Evolutionary conservation across 2,797 vertebrate genomes (phyloP).

Genomic region (Lagorchestes hirsutus): DNA sequence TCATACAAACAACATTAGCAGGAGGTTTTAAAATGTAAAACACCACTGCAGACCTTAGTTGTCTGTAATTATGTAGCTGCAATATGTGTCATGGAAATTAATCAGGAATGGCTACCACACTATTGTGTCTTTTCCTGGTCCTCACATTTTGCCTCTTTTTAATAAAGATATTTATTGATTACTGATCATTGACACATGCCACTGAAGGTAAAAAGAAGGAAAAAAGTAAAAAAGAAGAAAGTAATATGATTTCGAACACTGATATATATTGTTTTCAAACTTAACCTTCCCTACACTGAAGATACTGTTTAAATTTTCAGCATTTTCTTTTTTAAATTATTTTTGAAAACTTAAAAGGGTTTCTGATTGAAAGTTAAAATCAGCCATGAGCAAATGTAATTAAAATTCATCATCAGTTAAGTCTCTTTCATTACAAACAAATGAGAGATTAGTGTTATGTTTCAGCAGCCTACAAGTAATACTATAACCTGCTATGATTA

Average conservation of each 20-base stretch:
- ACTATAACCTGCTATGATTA: neutral
- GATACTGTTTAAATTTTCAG: slow-evolving; percentile 3
- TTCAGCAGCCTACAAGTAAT: neutral
- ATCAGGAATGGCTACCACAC: slow-evolving; percentile 17
- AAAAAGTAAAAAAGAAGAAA: slow-evolving; percentile 11
- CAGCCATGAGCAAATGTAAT: neutral
- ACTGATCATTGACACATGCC: slow-evolving; percentile 23
- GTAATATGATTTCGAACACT: neutral
- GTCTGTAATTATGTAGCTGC: slow-evolving; percentile 23
- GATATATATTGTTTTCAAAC: slow-evolving; percentile 7
- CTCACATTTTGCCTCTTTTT: slow-evolving; percentile 6
- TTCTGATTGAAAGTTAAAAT: slow-evolving; percentile 39
- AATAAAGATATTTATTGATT: slow-evolving; percentile 40
- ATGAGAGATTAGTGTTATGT: neutral
- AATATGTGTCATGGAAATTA: slow-evolving; percentile 40
- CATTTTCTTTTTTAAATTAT: neutral
- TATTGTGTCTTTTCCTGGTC: neutral
- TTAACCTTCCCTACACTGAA: neutral
- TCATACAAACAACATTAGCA: neutral
- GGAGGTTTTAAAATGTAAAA: slow-evolving; percentile 14
- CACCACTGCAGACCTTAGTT: slow-evolving; percentile 25
- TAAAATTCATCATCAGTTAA: slow-evolving; percentile 32
- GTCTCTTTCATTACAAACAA: slow-evolving; percentile 25
- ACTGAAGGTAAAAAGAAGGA: slow-evolving; percentile 2
- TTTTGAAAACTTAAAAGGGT: slow-evolving; percentile 13